These are phyloP conservation scores for Atopsyche davidsoni DNA, from an alignment of 1,140 invertebrate genomes.

Conservation along the genomic window DNA sequence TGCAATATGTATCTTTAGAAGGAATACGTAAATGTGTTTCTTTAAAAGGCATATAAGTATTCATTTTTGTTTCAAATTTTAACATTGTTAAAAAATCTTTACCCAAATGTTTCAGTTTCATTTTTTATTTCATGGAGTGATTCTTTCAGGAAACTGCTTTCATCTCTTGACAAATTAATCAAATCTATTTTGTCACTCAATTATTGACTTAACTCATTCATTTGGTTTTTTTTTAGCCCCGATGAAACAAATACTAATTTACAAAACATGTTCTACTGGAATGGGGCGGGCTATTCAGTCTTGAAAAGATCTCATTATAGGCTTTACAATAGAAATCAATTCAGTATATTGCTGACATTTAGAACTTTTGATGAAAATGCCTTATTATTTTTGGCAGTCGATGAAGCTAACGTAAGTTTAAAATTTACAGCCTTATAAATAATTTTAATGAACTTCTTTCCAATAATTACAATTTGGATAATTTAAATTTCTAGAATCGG, in stretches of 20 bases:
- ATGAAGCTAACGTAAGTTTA: conserved; percentile 55
- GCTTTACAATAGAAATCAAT: conserved; percentile 63
- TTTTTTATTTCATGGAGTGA: no score
- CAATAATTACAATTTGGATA: conserved; percentile 14
- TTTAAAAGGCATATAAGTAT: not conserved
- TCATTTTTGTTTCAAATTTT: conserved; percentile 1
- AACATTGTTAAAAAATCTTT: not conserved
- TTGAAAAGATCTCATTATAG: conserved; percentile 54
- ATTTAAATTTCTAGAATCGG: conserved; percentile 55
- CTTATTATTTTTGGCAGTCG: conserved; percentile 75
- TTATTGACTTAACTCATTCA: not conserved
- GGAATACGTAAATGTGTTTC: not conserved
- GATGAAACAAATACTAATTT: conserved; percentile 32
- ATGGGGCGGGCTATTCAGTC: conserved; percentile 73
- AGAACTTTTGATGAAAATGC: conserved; percentile 84
- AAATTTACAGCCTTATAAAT: conserved; percentile 1
- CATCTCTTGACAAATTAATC: no score
- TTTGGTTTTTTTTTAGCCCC: conserved; percentile 46
- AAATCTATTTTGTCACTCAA: not conserved
- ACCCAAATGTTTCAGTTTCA: not conserved
- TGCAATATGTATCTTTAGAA: no score
- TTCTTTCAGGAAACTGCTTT: no score
- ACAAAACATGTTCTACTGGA: conserved; percentile 54
- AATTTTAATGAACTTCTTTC: conserved; percentile 10
- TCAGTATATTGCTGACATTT: conserved; percentile 75